phyloP scores from a whole-genome alignment of 2,113 vertebrate genomes.

The human (Homo sapiens) region GRCh38 chr1:98961001-98961500 shows the following conservation, averaged over 20 bases:
- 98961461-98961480: not conserved
- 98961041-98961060: not conserved
- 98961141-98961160: not conserved
- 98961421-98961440: not conserved
- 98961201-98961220: not conserved
- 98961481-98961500: constrained; percentile 2
- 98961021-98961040: not conserved
- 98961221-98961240: not conserved
- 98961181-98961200: not conserved
- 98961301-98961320: not conserved
- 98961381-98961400: not conserved
- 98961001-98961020: not conserved
- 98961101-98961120: not conserved
- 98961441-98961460: not conserved
- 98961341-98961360: not conserved
- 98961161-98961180: not conserved
- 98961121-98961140: not conserved
- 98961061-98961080: not conserved
- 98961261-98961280: not conserved
- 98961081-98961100: not conserved
- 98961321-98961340: not conserved
- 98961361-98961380: not conserved
- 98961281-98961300: not conserved
- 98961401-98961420: not conserved
- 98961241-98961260: not conserved